Evolutionary conservation across 30 jellyfish, hydroid and myxozoan species (phyloP).

Genomic region (Aurelia coerulea): DNA sequence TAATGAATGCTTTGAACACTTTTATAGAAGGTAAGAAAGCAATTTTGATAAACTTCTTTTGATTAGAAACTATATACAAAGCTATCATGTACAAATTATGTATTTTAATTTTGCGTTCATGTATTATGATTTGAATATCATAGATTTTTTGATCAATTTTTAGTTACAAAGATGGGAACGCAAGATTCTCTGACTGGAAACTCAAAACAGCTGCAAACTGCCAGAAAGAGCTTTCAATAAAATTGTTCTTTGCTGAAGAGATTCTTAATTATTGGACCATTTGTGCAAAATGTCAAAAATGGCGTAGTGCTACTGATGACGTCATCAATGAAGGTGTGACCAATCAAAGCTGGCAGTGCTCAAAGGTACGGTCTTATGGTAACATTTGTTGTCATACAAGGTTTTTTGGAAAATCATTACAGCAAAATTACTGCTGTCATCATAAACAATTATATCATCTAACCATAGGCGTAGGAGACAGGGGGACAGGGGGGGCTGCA

Average conservation of each 20-base stretch:
- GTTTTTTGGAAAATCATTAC: background rate
- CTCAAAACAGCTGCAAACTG: conserved; percentile 77
- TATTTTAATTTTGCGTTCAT: too few relatives aligned
- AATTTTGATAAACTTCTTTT: background rate
- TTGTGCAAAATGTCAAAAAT: conserved; percentile 74
- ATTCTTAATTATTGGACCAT: conserved; percentile 78
- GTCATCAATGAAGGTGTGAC: conserved; percentile 10
- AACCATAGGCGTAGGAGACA: too few relatives aligned
- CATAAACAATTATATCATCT: too few relatives aligned
- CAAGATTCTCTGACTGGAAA: conserved; percentile 81
- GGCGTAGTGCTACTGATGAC: conserved; percentile 69
- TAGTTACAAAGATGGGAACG: conserved; percentile 83
- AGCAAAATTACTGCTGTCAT: too few relatives aligned
- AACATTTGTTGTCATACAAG: background rate
- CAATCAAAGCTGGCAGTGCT: conserved; percentile 16
- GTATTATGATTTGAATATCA: too few relatives aligned
- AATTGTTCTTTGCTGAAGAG: conserved; percentile 90
- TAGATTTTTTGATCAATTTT: background rate
- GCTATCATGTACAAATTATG: background rate
- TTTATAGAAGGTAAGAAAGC: conserved; percentile 74
- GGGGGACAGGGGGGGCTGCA: too few relatives aligned
- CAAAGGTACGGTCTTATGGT: conserved; percentile 17
- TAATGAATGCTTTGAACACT: conserved; percentile 87
- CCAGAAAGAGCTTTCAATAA: conserved; percentile 74
- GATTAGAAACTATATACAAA: background rate